Conservation (phyloP, 2,797 vertebrate species). For the Microcaecilia unicolor region DNA sequence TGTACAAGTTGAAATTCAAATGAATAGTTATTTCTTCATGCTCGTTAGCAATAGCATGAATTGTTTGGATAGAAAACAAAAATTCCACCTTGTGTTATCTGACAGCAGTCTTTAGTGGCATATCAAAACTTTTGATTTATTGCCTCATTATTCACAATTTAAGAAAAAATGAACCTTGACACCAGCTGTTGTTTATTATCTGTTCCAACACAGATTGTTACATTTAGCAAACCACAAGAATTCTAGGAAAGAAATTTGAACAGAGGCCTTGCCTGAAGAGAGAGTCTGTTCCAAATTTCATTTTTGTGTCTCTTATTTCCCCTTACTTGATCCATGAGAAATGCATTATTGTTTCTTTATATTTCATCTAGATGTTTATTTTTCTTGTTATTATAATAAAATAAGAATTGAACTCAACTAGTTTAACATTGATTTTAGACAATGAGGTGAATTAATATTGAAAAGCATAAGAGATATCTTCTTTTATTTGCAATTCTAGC, state of each 20-base stretch:
- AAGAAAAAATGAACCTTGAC: background rate
- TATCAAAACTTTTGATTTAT: no score
- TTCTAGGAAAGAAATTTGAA: background rate
- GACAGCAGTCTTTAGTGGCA: background rate
- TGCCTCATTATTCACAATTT: background rate
- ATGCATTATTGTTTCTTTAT: background rate
- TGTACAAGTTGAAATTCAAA: background rate
- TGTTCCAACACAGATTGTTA: background rate
- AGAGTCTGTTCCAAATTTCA: background rate
- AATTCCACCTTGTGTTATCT: accelerated
- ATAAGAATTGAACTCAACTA: no score
- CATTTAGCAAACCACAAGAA: background rate
- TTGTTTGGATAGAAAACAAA: no score
- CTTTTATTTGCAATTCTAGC: no score
- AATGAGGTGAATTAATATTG: no score
- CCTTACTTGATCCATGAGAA: background rate
- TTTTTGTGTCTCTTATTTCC: background rate
- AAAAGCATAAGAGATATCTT: no score
- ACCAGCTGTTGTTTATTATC: background rate
- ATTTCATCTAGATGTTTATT: background rate
- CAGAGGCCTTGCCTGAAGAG: background rate
- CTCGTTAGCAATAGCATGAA: no score
- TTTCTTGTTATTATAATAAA: background rate
- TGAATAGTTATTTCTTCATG: no score
- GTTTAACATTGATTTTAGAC: no score